Conservation (phyloP, 2,797 vertebrate species). For the Sebastes flavidus region DNA sequence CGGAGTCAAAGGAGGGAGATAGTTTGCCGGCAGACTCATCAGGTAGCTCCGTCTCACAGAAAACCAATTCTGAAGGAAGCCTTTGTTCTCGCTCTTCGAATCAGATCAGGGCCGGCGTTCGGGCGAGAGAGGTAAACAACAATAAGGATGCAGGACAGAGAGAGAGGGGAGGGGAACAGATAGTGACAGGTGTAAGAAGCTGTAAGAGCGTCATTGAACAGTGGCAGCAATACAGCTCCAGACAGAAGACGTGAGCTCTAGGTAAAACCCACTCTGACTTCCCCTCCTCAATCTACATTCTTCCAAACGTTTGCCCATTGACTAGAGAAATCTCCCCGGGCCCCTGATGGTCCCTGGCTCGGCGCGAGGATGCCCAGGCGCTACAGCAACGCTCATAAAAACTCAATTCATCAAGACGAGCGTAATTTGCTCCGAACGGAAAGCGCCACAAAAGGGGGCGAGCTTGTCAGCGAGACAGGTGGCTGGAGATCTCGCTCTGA, state of each 20-base stretch:
- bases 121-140: conserved; percentile 47
- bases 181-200: conserved; percentile 33
- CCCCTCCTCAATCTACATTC: conserved; percentile 54
- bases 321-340: conserved; percentile 76
- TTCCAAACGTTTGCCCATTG: conserved; percentile 92
- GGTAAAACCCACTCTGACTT: conserved; percentile 47
- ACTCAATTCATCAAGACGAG: conserved; percentile 99
- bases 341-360: conserved; percentile 92
- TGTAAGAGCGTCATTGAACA: conserved; percentile 28
- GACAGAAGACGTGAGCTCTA: conserved; percentile 51
- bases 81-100: conserved; percentile 56
- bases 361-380: conserved; percentile 89
- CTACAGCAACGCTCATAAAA: conserved; percentile 98
- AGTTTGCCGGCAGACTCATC: conserved; percentile 63
- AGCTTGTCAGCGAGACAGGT: conserved; percentile 99
- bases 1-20: conserved; percentile 83
- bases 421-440: conserved; percentile 99
- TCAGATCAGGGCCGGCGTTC: conserved; percentile 27
- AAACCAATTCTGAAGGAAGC: conserved; percentile 39
- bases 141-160: conserved; percentile 20
- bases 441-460: conserved; percentile 99
- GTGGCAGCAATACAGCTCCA: conserved; percentile 30
- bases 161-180: conserved; percentile 10
- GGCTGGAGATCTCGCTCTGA: conserved; percentile 99
- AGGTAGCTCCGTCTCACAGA: conserved; percentile 70